Percentiles rank a stretch among this genome's conserved stretches.
Conservation (phyloP, 2,797 vertebrate genomes). For the Cuculus canorus region DNA sequence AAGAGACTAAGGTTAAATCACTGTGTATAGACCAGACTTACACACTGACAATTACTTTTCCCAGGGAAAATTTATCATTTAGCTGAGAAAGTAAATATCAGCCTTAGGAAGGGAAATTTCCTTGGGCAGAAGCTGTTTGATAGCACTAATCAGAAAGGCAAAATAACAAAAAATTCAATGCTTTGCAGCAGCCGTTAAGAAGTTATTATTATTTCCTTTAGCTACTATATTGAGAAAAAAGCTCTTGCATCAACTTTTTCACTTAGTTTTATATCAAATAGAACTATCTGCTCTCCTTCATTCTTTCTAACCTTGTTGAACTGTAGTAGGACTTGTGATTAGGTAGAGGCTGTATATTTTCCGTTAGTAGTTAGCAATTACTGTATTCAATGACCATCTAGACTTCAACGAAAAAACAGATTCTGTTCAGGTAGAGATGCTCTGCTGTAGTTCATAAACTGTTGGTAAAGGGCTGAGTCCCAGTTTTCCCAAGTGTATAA, state of each 20-base stretch:
- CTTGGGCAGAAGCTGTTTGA: neutral
- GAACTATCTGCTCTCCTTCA: neutral
- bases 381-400: constrained; percentile 34
- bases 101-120: neutral
- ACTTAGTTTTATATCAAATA: constrained; percentile 52
- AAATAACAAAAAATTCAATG: neutral
- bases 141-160: neutral
- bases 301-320: neutral
- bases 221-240: neutral
- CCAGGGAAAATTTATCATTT: neutral
- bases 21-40: neutral
- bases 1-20: neutral
- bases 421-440: constrained; percentile 9
- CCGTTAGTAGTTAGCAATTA: constrained; percentile 37
- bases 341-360: constrained; percentile 21
- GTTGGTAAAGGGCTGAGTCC: neutral
- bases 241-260: constrained; percentile 45
- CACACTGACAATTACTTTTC: neutral
- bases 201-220: neutral
- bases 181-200: neutral
- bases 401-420: constrained; percentile 33
- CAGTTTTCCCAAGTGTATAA: constrained; percentile 44
- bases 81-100: neutral
- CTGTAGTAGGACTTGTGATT: neutral
- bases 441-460: neutral